Conservation (phyloP, 2,797 vertebrate genomes). For the Cryptoblepharus egeriae region DNA sequence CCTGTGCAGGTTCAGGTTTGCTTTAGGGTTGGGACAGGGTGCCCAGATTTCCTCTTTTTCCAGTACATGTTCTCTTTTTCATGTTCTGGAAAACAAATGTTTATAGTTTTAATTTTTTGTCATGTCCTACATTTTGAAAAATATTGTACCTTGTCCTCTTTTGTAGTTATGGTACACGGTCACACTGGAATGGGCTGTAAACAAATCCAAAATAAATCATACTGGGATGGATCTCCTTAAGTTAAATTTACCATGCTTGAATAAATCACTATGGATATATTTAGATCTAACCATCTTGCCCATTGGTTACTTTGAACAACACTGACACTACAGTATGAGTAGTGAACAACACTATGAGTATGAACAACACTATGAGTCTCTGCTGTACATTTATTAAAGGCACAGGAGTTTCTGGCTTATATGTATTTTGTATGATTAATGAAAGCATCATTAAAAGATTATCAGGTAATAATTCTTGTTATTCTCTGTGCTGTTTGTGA, state of each 20-base stretch:
- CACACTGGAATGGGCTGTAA: too few relatives aligned
- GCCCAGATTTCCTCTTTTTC: too few relatives aligned
- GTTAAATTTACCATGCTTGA: background rate
- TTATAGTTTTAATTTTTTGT: too few relatives aligned
- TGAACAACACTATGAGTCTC: background rate
- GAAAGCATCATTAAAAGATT: slow-evolving; percentile 4
- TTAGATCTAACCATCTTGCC: background rate
- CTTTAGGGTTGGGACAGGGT: too few relatives aligned
- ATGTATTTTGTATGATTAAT: background rate
- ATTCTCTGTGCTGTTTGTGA: background rate
- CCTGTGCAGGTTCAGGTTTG: too few relatives aligned
- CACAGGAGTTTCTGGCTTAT: background rate
- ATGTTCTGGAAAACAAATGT: too few relatives aligned
- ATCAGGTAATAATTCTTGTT: background rate
- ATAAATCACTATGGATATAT: background rate
- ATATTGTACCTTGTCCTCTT: too few relatives aligned
- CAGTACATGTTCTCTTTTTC: too few relatives aligned
- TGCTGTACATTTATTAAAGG: background rate
- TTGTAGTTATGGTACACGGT: too few relatives aligned
- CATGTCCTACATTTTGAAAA: too few relatives aligned
- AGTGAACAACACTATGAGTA: too few relatives aligned
- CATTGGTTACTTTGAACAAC: background rate
- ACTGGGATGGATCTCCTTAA: background rate
- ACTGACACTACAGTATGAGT: background rate
- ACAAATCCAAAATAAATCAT: too few relatives aligned